phyloP scores from a whole-genome alignment of 2,797 vertebrate genomes.

The Sarcoramphus papa region DNA sequence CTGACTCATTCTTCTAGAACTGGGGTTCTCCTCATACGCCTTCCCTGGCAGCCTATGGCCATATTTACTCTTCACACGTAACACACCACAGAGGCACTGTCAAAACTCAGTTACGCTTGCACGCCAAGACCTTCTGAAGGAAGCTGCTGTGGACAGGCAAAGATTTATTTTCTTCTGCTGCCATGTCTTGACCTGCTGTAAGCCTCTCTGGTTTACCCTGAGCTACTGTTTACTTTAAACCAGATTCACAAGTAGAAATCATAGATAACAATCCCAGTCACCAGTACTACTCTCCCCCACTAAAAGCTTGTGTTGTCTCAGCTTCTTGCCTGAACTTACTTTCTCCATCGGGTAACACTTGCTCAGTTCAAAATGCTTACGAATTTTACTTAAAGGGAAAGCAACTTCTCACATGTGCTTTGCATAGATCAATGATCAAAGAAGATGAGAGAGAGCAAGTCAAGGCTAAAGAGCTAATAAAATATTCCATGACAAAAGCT shows the following conservation, averaged over 20 bases:
- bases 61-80: fast-evolving
- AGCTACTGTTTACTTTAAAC: not conserved
- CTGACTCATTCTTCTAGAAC: too few relatives aligned
- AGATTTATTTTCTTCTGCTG: not conserved
- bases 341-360: not conserved
- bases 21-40: fast-evolving
- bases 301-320: not conserved
- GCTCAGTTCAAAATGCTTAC: not conserved
- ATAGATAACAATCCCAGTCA: not conserved
- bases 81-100: not conserved
- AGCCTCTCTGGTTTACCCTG: not conserved
- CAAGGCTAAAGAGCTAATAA: not conserved
- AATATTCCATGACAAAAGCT: not conserved
- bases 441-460: not conserved
- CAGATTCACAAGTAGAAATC: not conserved
- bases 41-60: not conserved
- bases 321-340: not conserved
- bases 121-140: not conserved
- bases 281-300: not conserved
- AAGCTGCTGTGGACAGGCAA: not conserved
- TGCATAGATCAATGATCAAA: not conserved
- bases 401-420: not conserved
- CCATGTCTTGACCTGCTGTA: not conserved
- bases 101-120: not conserved
- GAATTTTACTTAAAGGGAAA: not conserved